Conservation (phyloP, 2,888 invertebrate species). For the Xylota segnis region DNA sequence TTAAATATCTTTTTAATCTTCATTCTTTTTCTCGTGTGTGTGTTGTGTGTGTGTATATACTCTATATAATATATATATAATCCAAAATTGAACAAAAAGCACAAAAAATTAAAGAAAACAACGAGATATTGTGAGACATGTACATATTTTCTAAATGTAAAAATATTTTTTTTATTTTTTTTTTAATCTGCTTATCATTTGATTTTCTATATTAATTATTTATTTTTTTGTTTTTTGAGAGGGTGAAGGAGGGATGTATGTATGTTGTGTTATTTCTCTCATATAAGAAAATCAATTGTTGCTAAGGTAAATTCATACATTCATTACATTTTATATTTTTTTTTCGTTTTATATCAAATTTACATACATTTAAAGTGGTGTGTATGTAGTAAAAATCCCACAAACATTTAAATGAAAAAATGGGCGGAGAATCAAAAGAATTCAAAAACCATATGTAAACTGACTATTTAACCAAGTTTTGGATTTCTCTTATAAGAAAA, state of each 20-base stretch:
- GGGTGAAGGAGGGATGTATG: constrained; percentile 11
- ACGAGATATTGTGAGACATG: constrained; percentile 21
- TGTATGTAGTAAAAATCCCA: constrained; percentile 21
- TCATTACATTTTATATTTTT: background rate
- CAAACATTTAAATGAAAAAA: background rate
- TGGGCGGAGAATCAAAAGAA: background rate
- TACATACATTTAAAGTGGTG: constrained; percentile 7
- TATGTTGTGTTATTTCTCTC: background rate
- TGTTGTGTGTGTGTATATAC: constrained; percentile 11
- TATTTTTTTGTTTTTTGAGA: background rate
- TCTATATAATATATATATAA: constrained; percentile 4
- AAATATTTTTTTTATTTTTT: background rate
- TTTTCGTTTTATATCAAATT: constrained; percentile 4
- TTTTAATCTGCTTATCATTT: background rate
- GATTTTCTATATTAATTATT: background rate
- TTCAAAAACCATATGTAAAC: no score
- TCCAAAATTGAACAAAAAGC: constrained; percentile 9
- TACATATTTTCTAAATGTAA: constrained; percentile 27
- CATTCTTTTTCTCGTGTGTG: constrained; percentile 35
- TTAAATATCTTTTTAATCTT: constrained; percentile 8
- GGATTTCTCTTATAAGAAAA: no score
- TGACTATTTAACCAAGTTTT: background rate
- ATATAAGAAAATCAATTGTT: background rate
- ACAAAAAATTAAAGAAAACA: background rate
- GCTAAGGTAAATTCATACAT: constrained; percentile 9